Evolutionary conservation across 2,797 vertebrate species (phyloP), one percentile per base, ranked within the genome.

Genomic region (Buphagus erythrorhynchus): DNA sequence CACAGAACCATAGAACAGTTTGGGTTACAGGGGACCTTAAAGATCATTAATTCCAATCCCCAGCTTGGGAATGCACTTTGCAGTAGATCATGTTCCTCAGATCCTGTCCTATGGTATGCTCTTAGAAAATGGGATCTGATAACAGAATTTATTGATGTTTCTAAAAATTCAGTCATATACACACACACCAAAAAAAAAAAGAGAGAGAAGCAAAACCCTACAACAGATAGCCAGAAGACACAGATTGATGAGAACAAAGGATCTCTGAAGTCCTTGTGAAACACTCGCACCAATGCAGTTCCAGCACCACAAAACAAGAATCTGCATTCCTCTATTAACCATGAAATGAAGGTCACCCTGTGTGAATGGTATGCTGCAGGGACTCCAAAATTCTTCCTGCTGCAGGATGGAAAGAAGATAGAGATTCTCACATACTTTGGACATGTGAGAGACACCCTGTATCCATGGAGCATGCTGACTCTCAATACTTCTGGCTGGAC

Each of bases 301-400:
- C 48, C 18, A 66, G 31, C 26, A 35, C 22, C n/a, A n/a, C 21
- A 67, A 52, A 75, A 57, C 1, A 14, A 90, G 42, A 40, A 77
- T n/a, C 13, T 54, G 26, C 29, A 6, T n/a, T 59, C n/a, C 57
- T 48, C 33, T 45, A 28, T 26, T 40, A 33, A 16, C 7, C 63
- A n/a, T 0, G 0, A 43, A 75, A 36, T 2, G 1, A 85, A 82
- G 15, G 1, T 72, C 28, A 33, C 7, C 19, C 16, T 42, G 5
- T 16, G 7, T 6, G 7, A 61, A 82, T 3, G 9, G 29, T 9
- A 31, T 6, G 9, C 19, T 35, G 22, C 28, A 91, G 58, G 18
- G 24, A 48, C 40, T 40, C 45, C 0, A 1, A 49, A 77, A 81
- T 72, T 46, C 48, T 48, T 71, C 62, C 61, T 63, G 16, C 19